Evolutionary conservation across 2,888 invertebrate genomes (phyloP), one percentile per base, ranked within the genome.

Genomic region (Plebejus argus): DNA sequence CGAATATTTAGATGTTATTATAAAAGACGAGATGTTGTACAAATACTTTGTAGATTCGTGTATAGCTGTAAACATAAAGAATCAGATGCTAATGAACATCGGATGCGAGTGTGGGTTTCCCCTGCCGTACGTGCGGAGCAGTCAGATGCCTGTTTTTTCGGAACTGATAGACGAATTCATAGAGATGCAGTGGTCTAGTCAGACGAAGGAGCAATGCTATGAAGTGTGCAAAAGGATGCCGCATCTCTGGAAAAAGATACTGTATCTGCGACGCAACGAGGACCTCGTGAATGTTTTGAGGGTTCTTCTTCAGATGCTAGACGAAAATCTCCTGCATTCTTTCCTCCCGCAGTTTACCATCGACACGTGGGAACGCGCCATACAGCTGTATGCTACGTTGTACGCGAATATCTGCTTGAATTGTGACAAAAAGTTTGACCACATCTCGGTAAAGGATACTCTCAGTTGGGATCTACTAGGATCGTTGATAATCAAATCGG

Each of bases 51-150:
- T 93, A 4, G 93, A 95, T 78, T 95, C 95, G 0, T 96, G 96
- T 85, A 89, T 95, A 83, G 94, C 94, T 77, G 90, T 95, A 0
- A 95, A 95, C 87, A 84, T 89, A 76, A 90, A 92, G 75, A 90
- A 87, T 45, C 90, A 90, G 83, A 92, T 85, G 82, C 83, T 87
- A 0, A 85, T 86, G n/a, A 91, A 90, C 82, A 83, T 89, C 5
- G 94, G 94, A 71, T 96, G 96, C 83, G 89, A 90, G 78, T 96
- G 96, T 83, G 95, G 95, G 10, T 95, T 94, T 84, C 95, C 96
- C 0, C 85, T 95, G 49, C 95, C 96, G 0, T 94, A 88, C 78
- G 89, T 90, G 0, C 86, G 92, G 83, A 89, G 87, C 70, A 89
- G 88, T 82, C 86, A 88, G 80, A 85, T 86, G 85, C 93, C 90